Conservation (phyloP, 2,797 vertebrate species). For the Lithobates pipiens region DNA sequence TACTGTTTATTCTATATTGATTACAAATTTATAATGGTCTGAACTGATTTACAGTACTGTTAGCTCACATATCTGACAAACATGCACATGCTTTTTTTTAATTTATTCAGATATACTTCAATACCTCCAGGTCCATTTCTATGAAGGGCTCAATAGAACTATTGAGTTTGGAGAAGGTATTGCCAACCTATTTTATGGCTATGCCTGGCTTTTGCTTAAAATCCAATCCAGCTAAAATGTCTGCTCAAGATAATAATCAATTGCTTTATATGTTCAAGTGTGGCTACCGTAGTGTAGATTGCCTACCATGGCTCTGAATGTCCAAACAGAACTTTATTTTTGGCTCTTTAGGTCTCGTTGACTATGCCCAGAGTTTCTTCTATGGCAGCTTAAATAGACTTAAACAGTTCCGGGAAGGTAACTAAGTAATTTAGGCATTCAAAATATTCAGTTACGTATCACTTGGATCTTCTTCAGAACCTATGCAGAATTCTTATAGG, state of each 20-base stretch:
- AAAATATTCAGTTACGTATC: background rate
- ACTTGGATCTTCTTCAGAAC: background rate
- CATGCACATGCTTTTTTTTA: background rate
- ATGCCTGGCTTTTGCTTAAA: background rate
- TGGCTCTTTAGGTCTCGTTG: conserved; percentile 5
- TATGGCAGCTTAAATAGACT: background rate
- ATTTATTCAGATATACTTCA: conserved; percentile 24
- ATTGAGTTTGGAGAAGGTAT: conserved; percentile 17
- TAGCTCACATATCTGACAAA: background rate
- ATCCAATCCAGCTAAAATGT: background rate
- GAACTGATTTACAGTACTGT: no score
- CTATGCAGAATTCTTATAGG: background rate
- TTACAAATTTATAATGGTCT: background rate
- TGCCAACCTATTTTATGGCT: background rate
- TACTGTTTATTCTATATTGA: background rate
- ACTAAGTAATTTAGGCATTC: background rate
- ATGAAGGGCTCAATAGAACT: background rate
- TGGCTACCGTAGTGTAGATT: background rate
- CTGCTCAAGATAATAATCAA: background rate
- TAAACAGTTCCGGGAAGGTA: conserved; percentile 8
- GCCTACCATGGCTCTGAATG: background rate
- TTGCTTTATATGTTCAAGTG: background rate
- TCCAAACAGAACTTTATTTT: background rate
- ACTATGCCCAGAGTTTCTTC: conserved; percentile 2
- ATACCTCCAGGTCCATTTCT: background rate